Evolutionary conservation across 37 sponge, comb jelly and placozoan species (phyloP).

Genomic region (Halichondria panicea): DNA sequence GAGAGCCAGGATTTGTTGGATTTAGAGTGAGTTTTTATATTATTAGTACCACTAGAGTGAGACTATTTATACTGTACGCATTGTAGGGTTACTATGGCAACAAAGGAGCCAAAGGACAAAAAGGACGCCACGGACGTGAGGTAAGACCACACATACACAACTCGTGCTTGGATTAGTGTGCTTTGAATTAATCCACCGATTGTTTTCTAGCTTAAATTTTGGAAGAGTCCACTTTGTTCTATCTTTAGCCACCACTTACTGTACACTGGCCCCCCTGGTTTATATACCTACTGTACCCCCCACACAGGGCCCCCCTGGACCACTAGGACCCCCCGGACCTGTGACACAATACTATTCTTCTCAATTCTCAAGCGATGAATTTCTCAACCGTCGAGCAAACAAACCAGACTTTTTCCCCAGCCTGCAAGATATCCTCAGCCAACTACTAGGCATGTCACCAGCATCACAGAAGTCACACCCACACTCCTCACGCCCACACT

Average conservation of each 20-base stretch:
- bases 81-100: not conserved
- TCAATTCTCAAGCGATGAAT: not conserved
- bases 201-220: too few relatives aligned
- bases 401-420: not conserved
- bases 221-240: too few relatives aligned
- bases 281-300: too few relatives aligned
- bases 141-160: too few relatives aligned
- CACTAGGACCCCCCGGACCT: constrained; percentile 36
- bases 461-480: not conserved
- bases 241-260: too few relatives aligned
- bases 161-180: too few relatives aligned
- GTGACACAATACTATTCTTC: not conserved
- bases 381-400: not conserved
- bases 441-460: not conserved
- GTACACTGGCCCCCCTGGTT: too few relatives aligned
- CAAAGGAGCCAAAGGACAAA: not conserved
- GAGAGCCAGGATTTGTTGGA: constrained; percentile 26
- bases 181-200: too few relatives aligned
- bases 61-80: constrained; percentile 6
- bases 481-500: not conserved
- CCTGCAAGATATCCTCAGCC: not conserved
- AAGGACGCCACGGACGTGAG: not conserved
- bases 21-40: constrained; percentile 5
- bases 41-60: too few relatives aligned
- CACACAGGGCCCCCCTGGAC: constrained; percentile 23